Base-by-base conservation (phyloP, 2,113 vertebrate genomes). In the Caracal caracal region DNA sequence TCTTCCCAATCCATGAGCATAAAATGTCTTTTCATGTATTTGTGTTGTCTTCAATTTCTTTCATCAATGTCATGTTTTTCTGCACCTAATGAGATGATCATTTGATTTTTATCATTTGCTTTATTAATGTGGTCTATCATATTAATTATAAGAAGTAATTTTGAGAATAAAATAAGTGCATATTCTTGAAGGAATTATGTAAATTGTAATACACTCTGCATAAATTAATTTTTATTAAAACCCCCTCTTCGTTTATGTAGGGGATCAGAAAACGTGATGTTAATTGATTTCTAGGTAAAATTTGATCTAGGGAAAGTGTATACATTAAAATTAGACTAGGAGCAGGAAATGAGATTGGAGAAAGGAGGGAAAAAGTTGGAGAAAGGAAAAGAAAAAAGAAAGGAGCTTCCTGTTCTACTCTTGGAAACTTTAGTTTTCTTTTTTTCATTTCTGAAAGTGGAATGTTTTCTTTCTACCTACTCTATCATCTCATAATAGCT, bases 181-280 rank as follows among this genome's bases (percentile, higher is more conserved):
- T n/a, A 40, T 20, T 10, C 63, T 81, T 94, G 24, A 94, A 91
- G 87, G 28, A 95, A 28, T 76, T 95, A 76, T 82, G n/a, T 61
- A 73, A 88, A 80, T 73, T 84, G 0, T 17, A 94, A 66, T 10
- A 81, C 5, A 81, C 1, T 63, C 40, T 85, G 8, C 20, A 78
- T 43, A 88, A 22, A 83, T 65, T 88, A 89, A 40, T 26, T 68
- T 86, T 79, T 83, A 84, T 35, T 66, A 63, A 95, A 80, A 70
- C 26, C 70, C 0, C 24, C 9, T 71, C 40, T 51, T 28, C 75
- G 2, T 71, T 79, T 59, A 63, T 76, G 1, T 80, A 51, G 12
- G 47, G 22, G 22, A 56, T 88, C 78, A 94, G 33, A 86, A 94
- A 88, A 51, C n/a, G 16, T 43, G 24, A 35, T 59, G 3, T 75